Base-by-base conservation (phyloP, 1,140 invertebrate species). In the Orchestia grillus region DNA sequence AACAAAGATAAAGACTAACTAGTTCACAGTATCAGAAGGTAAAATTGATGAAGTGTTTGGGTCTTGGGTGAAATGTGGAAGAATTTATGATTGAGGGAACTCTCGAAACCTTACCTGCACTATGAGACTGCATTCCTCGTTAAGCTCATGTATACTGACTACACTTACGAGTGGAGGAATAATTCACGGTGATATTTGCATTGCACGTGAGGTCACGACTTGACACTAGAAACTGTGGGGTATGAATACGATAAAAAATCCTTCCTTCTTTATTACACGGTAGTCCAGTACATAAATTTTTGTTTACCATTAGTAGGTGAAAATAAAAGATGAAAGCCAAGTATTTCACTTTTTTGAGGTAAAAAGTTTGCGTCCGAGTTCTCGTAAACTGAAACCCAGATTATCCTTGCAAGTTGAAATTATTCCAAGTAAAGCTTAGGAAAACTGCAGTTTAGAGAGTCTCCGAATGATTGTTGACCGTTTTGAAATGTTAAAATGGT, bases 211-310 rank as follows among this genome's bases (percentile, higher is more conserved):
- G n/a, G n/a, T n/a, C n/a, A n/a, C n/a, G n/a, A n/a, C n/a, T n/a
- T n/a, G 6, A 53, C 19, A 53, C 47, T 8, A 19, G 47, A 8
- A 8, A 36, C 28, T 77, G 62, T 77, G 36, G 62, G 62, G 28
- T 36, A 77, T 77, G 3, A 36, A 77, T 77, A 77, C 62, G 11
- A 77, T 77, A 1, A 77, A 23, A 19, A 77, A 77, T 77, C 62
- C 62, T 36, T 91, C 44, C 87, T 36, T 44, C 44, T 91, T 91
- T 91, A 91, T 91, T 91, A 91, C 88, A 91, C 15, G 16, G 88
- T 91, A 91, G 23, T 91, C 19, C 88, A 91, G 11, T 77, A 77
- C 62, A 77, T 77, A 36, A 77, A 8, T 77, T 77, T 23, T 77
- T 28, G 62, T 3, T 77, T 77, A 3, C 36, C 11, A 8, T 15